These are phyloP conservation scores for Phortica variegata DNA, from an alignment of 1,140 invertebrate species.

Conservation along the genomic window DNA sequence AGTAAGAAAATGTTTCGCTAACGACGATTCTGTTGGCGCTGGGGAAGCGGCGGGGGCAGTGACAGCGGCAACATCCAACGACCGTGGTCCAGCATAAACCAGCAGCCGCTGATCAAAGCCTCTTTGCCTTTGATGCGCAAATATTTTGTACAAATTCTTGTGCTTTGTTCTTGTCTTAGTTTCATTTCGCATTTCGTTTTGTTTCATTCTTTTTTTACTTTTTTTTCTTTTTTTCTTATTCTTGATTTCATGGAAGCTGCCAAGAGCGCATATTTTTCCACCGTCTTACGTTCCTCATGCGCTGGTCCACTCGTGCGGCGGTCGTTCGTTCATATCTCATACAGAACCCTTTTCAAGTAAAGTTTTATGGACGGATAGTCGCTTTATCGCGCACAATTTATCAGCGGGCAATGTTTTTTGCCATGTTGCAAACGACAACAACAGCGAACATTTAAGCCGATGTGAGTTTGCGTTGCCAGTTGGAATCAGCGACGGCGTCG, in stretches of 20 bases:
- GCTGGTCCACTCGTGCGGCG: constrained; percentile 4
- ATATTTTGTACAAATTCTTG: constrained; percentile 50
- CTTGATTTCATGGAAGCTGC: constrained; percentile 25
- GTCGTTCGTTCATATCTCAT: constrained; percentile 34
- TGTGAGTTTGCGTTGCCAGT: background rate
- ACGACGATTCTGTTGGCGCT: constrained; percentile 39
- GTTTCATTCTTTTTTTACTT: background rate
- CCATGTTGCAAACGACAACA: constrained; percentile 26
- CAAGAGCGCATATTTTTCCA: too few relatives aligned
- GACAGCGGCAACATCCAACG: background rate
- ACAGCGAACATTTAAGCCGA: constrained; percentile 1
- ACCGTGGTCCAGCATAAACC: background rate
- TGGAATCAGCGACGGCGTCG: background rate
- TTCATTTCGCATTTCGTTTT: constrained; percentile 8
- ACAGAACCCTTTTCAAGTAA: constrained; percentile 40
- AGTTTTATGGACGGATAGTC: constrained; percentile 8
- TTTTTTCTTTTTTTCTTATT: constrained; percentile 4
- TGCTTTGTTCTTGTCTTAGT: constrained; percentile 35
- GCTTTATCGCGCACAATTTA: constrained; percentile 53
- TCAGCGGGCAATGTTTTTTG: constrained; percentile 39
- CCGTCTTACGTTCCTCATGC: too few relatives aligned
- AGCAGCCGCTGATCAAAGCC: constrained; percentile 36
- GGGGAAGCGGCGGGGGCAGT: constrained; percentile 28
- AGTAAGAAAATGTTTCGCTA: too few relatives aligned
- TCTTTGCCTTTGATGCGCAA: constrained; percentile 48